Percentiles rank a stretch among this genome's conserved stretches.
These are phyloP conservation scores for Paradoxurus hermaphroditus DNA, from an alignment of 2,113 vertebrate species.

Conservation along the genomic window DNA sequence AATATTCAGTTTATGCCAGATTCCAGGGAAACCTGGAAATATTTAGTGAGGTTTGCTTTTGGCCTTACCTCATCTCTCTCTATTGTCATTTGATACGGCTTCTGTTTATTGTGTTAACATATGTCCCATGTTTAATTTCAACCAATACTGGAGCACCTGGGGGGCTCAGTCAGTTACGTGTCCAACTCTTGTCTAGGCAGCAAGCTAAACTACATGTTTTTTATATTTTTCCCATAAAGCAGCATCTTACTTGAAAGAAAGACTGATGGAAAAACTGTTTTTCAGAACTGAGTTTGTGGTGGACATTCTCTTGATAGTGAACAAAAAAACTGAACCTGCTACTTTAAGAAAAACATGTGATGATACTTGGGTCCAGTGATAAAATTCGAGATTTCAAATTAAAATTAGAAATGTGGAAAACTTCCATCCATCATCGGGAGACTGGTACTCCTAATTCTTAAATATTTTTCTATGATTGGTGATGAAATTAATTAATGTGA, in stretches of 20 bases:
- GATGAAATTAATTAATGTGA: not conserved
- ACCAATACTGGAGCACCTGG: not conserved
- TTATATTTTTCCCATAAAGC: not conserved
- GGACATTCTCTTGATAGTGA: not conserved
- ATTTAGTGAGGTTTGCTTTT: not conserved
- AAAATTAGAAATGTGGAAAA: not conserved
- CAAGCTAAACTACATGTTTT: not conserved
- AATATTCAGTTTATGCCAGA: not conserved
- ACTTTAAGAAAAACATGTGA: not conserved
- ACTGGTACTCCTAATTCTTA: not conserved
- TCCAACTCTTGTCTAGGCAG: too few relatives aligned
- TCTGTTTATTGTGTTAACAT: not conserved
- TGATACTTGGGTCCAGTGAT: not conserved
- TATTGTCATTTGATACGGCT: not conserved
- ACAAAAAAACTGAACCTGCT: not conserved
- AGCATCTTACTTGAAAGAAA: not conserved
- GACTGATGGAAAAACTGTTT: not conserved
- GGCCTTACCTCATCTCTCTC: not conserved
- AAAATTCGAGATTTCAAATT: not conserved
- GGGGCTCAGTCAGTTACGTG: too few relatives aligned
- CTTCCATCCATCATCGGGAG: not conserved
- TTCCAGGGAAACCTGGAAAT: not conserved
- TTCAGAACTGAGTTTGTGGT: not conserved
- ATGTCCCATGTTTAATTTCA: not conserved
- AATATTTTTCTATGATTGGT: not conserved